phyloP scores from a whole-genome alignment of 2,113 vertebrate species.

The Daboia siamensis region DNA sequence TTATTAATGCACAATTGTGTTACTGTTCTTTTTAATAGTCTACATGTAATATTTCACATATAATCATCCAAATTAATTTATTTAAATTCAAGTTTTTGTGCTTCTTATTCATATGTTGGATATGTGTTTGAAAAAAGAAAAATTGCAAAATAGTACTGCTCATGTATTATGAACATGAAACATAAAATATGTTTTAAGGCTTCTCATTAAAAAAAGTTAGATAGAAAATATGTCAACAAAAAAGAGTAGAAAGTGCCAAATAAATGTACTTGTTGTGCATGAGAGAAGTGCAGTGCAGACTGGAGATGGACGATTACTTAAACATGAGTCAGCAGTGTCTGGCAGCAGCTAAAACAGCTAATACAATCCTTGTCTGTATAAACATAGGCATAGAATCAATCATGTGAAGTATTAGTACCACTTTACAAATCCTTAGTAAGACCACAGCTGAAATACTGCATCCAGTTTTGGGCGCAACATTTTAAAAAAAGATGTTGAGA shows the following conservation, averaged over 20 bases:
- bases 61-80: not conserved
- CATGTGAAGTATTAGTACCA: not conserved
- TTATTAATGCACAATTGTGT: not conserved
- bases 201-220: not conserved
- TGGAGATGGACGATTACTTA: not conserved
- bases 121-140: not conserved
- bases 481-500: not conserved
- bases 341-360: not conserved
- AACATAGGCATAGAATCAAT: not conserved
- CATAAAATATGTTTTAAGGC: no score
- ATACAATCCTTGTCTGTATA: not conserved
- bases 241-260: not conserved
- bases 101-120: not conserved
- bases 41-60: not conserved
- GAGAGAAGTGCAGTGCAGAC: not conserved
- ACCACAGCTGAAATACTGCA: not conserved
- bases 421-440: not conserved
- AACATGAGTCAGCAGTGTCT: not conserved
- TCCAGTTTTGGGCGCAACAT: not conserved
- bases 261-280: not conserved
- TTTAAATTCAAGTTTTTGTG: not conserved
- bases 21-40: not conserved
- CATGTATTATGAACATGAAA: not conserved
- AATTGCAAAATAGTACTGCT: not conserved
- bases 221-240: not conserved